Percentiles rank a stretch among this genome's conserved stretches.
These are phyloP conservation scores for Panthera uncia DNA, from an alignment of 2,113 vertebrate species.

Conservation along the genomic window DNA sequence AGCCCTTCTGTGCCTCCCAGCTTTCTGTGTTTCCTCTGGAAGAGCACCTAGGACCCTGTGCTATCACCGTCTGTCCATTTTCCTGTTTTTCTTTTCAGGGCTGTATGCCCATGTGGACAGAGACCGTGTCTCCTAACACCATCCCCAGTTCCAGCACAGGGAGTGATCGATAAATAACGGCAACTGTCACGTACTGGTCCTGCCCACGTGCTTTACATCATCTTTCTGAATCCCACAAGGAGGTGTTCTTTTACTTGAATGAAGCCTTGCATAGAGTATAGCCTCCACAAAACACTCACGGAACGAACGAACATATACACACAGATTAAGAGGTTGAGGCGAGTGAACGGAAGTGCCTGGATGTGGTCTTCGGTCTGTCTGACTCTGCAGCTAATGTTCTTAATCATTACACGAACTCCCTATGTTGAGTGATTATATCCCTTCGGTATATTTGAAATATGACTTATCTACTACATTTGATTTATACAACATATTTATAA, in stretches of 20 bases:
- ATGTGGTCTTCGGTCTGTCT: neutral
- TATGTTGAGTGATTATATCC: neutral
- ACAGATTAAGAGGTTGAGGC: neutral
- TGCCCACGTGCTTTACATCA: neutral
- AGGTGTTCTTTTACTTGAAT: no score
- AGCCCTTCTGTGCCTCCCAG: neutral
- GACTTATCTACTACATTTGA: neutral
- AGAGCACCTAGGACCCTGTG: neutral
- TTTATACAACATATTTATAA: neutral
- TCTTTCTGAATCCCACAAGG: neutral
- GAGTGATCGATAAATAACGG: neutral
- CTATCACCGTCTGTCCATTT: neutral
- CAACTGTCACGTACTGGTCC: no score
- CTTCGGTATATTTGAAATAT: neutral
- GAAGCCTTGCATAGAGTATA: neutral
- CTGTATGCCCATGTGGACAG: neutral
- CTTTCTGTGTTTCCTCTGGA: neutral
- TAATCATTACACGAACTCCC: neutral
- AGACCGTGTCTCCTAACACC: neutral
- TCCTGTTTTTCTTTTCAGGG: neutral
- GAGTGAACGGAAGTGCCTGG: neutral
- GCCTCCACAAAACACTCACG: neutral
- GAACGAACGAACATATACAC: neutral
- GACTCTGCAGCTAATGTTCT: neutral
- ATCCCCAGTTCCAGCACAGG: neutral